Percentiles rank a stretch among this genome's conserved stretches.
phyloP scores from a whole-genome alignment of 2,797 vertebrate genomes.

The Muscicapa comitata region DNA sequence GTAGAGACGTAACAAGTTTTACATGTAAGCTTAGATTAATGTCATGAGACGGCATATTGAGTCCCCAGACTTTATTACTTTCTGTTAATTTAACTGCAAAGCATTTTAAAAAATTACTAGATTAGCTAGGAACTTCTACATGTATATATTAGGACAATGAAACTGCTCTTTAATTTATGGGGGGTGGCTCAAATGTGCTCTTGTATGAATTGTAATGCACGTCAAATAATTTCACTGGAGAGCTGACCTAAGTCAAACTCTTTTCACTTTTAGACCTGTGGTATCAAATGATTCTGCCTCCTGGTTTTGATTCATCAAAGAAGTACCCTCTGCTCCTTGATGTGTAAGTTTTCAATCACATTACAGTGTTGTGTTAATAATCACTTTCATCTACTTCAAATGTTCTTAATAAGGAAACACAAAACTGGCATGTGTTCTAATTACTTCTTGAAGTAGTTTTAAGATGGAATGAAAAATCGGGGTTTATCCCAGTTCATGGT shows the following conservation, averaged over 20 bases:
- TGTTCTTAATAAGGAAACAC: neutral
- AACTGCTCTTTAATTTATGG: neutral
- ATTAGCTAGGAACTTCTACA: neutral
- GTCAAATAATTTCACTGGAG: neutral
- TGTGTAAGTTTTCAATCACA: conserved; percentile 85
- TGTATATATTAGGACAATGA: neutral
- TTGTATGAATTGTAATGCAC: neutral
- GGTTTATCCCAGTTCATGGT: neutral
- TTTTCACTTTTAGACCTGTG: conserved; percentile 83
- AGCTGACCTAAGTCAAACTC: conserved; percentile 11
- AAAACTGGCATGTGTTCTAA: neutral
- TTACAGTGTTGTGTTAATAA: conserved; percentile 4
- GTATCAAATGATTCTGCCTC: conserved; percentile 96
- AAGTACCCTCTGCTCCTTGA: conserved; percentile 95
- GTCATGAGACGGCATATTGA: neutral
- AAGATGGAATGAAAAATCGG: neutral
- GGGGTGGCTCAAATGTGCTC: neutral
- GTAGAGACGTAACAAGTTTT: neutral
- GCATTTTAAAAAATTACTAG: rapidly evolving
- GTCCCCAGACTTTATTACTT: neutral
- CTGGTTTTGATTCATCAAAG: conserved; percentile 87
- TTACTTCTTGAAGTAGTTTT: conserved; percentile 5
- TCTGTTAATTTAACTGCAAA: neutral
- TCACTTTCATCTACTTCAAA: conserved; percentile 36
- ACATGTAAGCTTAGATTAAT: neutral